These are phyloP conservation scores for Sebastes umbrosus DNA, from an alignment of 2,797 vertebrate genomes.

Conservation along the genomic window DNA sequence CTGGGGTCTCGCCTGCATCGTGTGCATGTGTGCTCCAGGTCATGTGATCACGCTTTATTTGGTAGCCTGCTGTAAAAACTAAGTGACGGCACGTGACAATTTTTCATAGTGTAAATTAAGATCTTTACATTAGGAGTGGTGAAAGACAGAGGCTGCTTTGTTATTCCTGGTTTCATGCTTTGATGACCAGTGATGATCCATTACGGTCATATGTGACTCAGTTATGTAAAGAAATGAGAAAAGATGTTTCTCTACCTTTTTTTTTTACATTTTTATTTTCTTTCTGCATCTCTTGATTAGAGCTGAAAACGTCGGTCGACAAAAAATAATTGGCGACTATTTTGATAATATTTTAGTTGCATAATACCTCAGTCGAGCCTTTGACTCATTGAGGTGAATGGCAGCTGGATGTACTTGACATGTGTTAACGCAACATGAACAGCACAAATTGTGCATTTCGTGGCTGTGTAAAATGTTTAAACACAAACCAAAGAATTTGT, in stretches of 20 bases:
- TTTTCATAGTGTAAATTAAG: conserved; percentile 20
- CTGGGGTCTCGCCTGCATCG: neutral
- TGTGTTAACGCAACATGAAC: neutral
- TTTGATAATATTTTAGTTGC: neutral
- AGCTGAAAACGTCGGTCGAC: neutral
- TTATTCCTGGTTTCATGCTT: conserved; percentile 32
- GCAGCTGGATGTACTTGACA: neutral
- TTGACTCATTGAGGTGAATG: neutral
- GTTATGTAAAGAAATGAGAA: neutral
- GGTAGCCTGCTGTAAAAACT: neutral
- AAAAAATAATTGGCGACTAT: neutral
- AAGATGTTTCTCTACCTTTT: neutral
- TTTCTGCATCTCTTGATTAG: neutral
- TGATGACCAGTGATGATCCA: conserved; percentile 28
- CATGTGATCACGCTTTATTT: conserved; percentile 13
- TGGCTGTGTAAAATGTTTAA: neutral
- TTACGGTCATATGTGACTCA: neutral
- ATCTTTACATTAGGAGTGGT: neutral
- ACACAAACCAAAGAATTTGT: neutral
- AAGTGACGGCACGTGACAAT: conserved; percentile 3
- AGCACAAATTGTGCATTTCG: neutral
- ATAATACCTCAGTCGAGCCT: neutral
- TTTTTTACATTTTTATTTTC: neutral
- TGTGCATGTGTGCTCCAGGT: neutral
- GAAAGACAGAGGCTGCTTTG: conserved; percentile 7